Evolutionary conservation across 2,797 vertebrate genomes (phyloP).

Genomic region (Gambelia wislizenii): DNA sequence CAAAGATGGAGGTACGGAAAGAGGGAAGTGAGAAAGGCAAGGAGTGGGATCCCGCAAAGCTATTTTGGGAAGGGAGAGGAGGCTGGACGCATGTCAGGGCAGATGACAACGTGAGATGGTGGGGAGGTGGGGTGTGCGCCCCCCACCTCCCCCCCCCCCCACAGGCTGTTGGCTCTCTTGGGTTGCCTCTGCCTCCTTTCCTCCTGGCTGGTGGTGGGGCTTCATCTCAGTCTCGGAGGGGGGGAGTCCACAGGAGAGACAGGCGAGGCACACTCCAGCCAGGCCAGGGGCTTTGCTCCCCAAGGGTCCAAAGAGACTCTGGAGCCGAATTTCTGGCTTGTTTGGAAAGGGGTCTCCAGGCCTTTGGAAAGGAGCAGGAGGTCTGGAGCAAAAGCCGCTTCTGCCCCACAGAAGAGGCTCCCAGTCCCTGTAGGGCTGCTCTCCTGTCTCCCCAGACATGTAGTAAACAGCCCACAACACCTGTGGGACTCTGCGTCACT

Average conservation of each 20-base stretch:
- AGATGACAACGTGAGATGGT: background rate
- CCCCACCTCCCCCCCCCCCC: background rate
- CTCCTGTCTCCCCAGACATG: background rate
- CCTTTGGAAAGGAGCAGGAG: background rate
- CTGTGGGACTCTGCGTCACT: no score
- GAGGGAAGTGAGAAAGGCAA: accelerated
- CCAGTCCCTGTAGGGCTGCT: no score
- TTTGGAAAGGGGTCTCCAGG: background rate
- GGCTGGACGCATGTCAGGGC: constrained; percentile 47
- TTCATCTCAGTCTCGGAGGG: no score
- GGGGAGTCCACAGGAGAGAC: no score
- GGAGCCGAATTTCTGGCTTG: background rate
- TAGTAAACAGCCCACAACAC: background rate
- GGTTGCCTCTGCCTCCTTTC: background rate
- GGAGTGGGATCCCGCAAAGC: constrained; percentile 42
- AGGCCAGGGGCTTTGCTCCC: background rate
- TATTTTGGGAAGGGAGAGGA: background rate
- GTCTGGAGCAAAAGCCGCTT: background rate
- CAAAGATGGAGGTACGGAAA: background rate
- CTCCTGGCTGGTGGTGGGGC: no score
- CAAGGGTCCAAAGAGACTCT: background rate
- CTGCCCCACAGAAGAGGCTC: no score
- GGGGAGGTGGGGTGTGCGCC: background rate
- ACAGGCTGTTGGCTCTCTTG: background rate
- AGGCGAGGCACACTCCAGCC: no score